Percentiles rank a stretch among this genome's conserved stretches.
phyloP scores from a whole-genome alignment of 1,140 invertebrate genomes.

The Drosophila kikkawai region DNA sequence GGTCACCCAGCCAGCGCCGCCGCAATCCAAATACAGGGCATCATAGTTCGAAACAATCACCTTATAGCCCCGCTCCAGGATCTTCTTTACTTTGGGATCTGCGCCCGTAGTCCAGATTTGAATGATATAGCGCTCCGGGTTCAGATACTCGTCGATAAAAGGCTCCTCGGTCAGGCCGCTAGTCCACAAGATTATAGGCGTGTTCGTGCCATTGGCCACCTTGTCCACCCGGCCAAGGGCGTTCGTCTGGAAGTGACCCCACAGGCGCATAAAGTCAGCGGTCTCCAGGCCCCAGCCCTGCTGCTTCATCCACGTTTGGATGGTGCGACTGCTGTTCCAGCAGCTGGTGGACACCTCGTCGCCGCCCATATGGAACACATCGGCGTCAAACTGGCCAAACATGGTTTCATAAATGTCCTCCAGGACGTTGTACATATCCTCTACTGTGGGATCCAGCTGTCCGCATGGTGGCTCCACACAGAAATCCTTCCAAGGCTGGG shows the following conservation, averaged over 20 bases:
- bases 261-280: constrained; percentile 89
- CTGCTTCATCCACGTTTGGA: constrained; percentile 89
- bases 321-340: constrained; percentile 90
- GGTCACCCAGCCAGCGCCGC: constrained; percentile 88
- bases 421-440: constrained; percentile 90
- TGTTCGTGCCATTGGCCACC: constrained; percentile 77
- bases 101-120: constrained; percentile 91
- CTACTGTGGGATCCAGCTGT: constrained; percentile 92
- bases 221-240: constrained; percentile 88
- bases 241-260: constrained; percentile 91
- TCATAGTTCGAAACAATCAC: constrained; percentile 94
- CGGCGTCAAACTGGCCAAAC: constrained; percentile 88
- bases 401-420: constrained; percentile 90
- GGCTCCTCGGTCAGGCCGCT: constrained; percentile 90
- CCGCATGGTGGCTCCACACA: constrained; percentile 95
- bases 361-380: constrained; percentile 95
- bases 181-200: constrained; percentile 92
- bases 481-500: constrained; percentile 91
- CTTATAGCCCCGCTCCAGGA: constrained; percentile 89
- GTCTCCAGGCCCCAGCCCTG: constrained; percentile 87
- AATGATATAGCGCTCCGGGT: constrained; percentile 91
- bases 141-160: constrained; percentile 89
- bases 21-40: constrained; percentile 93
- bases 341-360: constrained; percentile 92
- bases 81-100: constrained; percentile 88